Conservation (phyloP, 2,888 invertebrate species). For the Sinelater perroti region DNA sequence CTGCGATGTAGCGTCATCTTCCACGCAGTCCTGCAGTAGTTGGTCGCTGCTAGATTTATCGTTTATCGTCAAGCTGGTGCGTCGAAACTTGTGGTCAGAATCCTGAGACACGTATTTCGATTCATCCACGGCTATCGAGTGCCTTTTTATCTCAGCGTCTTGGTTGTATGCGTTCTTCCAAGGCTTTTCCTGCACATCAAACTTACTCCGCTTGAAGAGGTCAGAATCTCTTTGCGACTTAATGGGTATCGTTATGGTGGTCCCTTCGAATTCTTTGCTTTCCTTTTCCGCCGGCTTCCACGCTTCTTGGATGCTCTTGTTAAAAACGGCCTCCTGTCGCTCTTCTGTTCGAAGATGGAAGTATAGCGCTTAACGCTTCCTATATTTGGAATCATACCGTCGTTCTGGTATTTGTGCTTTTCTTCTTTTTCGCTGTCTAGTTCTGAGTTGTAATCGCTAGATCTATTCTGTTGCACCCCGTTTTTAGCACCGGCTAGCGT, state of each 20-base stretch:
- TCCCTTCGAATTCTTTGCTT: conserved; percentile 51
- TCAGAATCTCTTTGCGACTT: conserved; percentile 44
- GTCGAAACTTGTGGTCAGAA: conserved; percentile 46
- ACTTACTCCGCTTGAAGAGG: conserved; percentile 18
- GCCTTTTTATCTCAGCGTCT: conserved; percentile 57
- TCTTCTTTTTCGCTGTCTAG: conserved; percentile 46
- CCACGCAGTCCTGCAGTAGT: conserved; percentile 36
- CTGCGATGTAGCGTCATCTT: conserved; percentile 54
- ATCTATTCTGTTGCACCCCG: conserved; percentile 21
- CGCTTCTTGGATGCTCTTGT: conserved; percentile 14
- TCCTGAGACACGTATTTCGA: conserved; percentile 61
- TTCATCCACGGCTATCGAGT: conserved; percentile 68
- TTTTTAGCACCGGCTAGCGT: conserved; percentile 53
- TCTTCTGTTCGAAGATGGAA: conserved; percentile 46
- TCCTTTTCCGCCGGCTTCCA: conserved; percentile 6
- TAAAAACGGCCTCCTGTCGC: conserved; percentile 36
- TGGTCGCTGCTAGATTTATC: conserved; percentile 32
- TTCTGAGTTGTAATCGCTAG: conserved; percentile 55
- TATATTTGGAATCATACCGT: conserved; percentile 19
- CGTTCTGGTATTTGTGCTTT: conserved; percentile 20
- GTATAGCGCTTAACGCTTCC: conserved; percentile 44
- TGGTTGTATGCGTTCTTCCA: conserved; percentile 24
- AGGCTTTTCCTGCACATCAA: not conserved
- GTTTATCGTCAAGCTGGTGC: conserved; percentile 52
- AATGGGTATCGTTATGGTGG: conserved; percentile 58